A percentile compares a stretch with the other conserved stretches of the same genome.
Conservation (phyloP, 2,113 vertebrate genomes). For the Ictalurus furcatus region DNA sequence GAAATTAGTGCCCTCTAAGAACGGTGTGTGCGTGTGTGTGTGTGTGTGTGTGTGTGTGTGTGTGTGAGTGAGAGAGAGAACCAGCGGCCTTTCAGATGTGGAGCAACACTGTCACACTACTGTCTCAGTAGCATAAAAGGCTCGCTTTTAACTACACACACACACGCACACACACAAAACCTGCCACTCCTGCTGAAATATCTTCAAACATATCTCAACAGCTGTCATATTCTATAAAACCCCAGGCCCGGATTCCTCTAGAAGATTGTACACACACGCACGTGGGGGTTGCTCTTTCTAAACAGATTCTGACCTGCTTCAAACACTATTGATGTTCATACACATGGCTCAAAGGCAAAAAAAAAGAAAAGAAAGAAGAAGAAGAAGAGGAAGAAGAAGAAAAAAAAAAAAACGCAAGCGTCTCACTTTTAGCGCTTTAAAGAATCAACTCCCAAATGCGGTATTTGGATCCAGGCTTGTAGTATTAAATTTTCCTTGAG, state of each 20-base stretch:
- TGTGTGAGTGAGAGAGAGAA: slow-evolving; percentile 32
- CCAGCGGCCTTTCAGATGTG: slow-evolving; percentile 34
- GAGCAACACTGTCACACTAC: slow-evolving; percentile 32
- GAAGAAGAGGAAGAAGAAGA: background rate
- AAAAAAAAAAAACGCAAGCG: slow-evolving; percentile 1
- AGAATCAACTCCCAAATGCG: slow-evolving; percentile 42
- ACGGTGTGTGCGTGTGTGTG: slow-evolving; percentile 38
- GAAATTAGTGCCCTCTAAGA: slow-evolving; percentile 65
- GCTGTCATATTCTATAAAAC: slow-evolving; percentile 54
- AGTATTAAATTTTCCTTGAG: slow-evolving; percentile 43
- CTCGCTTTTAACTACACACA: slow-evolving; percentile 33
- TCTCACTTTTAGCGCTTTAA: slow-evolving; percentile 27
- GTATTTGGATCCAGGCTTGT: slow-evolving; percentile 45
- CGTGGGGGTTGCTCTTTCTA: slow-evolving; percentile 41
- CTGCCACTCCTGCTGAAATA: slow-evolving; percentile 51
- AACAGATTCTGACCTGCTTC: slow-evolving; percentile 51
- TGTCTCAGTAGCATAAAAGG: slow-evolving; percentile 48
- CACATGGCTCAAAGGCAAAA: slow-evolving; percentile 48
- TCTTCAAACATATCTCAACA: slow-evolving; percentile 55
- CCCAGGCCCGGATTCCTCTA: slow-evolving; percentile 34
- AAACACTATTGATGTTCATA: slow-evolving; percentile 50
- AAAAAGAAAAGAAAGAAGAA: background rate
- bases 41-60: slow-evolving; percentile 32
- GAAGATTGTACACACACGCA: slow-evolving; percentile 30
- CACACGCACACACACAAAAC: slow-evolving; percentile 39